Conservation (phyloP, 1,140 invertebrate species). For the Bilobella aurantiaca region DNA sequence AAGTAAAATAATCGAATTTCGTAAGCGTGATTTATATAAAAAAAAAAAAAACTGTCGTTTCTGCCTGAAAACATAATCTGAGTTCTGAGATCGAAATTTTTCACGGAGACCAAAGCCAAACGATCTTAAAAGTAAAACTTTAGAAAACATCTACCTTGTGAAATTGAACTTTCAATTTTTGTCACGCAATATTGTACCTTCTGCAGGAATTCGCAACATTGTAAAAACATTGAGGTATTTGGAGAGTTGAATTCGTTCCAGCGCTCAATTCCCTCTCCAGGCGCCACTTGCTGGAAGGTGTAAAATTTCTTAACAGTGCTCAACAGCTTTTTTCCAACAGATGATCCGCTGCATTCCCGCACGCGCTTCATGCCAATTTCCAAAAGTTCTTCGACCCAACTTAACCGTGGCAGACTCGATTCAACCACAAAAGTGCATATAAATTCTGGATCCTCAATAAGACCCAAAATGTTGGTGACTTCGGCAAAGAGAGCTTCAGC, state of each 20-base stretch:
- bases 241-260: constrained; percentile 23
- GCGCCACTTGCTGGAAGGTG: constrained; percentile 27
- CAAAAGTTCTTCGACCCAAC: constrained; percentile 25
- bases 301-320: constrained; percentile 23
- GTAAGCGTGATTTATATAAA: too few species aligned
- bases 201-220: constrained; percentile 19
- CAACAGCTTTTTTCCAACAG: constrained; percentile 8
- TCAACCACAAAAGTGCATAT: constrained; percentile 20
- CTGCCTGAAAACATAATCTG: too few species aligned
- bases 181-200: constrained; percentile 9
- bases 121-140: constrained; percentile 22
- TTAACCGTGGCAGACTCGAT: background rate
- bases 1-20: too few species aligned
- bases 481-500: background rate
- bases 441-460: constrained; percentile 22
- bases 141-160: background rate
- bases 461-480: background rate
- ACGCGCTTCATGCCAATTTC: constrained; percentile 15
- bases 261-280: constrained; percentile 12
- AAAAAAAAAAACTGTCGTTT: too few species aligned
- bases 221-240: constrained; percentile 23
- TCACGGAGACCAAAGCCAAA: constrained; percentile 29
- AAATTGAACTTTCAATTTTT: background rate
- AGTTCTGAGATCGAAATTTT: too few species aligned
- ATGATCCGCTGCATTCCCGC: background rate